Percentiles rank a stretch among this genome's conserved stretches.
These are phyloP conservation scores for Pimephales promelas DNA, from an alignment of 2,113 vertebrate species.

Conservation along the genomic window DNA sequence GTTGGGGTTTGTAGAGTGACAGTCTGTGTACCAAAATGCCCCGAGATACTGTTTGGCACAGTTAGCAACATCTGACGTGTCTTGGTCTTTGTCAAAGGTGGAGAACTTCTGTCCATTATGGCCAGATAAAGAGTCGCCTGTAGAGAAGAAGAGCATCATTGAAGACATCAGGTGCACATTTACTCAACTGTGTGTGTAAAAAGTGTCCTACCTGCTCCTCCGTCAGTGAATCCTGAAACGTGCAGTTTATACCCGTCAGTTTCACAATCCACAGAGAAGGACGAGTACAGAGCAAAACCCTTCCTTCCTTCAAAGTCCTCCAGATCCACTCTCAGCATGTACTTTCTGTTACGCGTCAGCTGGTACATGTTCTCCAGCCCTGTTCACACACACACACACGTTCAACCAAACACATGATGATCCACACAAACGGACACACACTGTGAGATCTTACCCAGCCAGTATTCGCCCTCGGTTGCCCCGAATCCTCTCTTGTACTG, in stretches of 20 bases:
- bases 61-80: slow-evolving; percentile 63
- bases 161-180: too few species aligned
- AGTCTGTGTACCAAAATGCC: slow-evolving; percentile 79
- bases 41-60: slow-evolving; percentile 72
- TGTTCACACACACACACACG: slow-evolving; percentile 62
- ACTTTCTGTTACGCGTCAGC: slow-evolving; percentile 71
- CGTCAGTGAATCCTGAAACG: slow-evolving; percentile 71
- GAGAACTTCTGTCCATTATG: slow-evolving; percentile 80
- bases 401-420: background rate
- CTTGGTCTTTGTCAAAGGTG: slow-evolving; percentile 81
- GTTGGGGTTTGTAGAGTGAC: slow-evolving; percentile 75
- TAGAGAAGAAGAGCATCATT: background rate
- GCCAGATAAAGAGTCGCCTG: slow-evolving; percentile 75
- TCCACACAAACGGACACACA: background rate
- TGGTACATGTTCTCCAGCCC: slow-evolving; percentile 75
- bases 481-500: slow-evolving; percentile 66
- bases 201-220: slow-evolving; percentile 72
- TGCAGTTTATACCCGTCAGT: slow-evolving; percentile 75
- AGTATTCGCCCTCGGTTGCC: slow-evolving; percentile 65
- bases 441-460: slow-evolving; percentile 61
- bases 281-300: slow-evolving; percentile 66
- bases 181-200: background rate
- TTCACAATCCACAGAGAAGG: slow-evolving; percentile 74
- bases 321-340: slow-evolving; percentile 74
- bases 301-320: slow-evolving; percentile 69